Evolutionary conservation across 2,888 invertebrate genomes (phyloP).

Genomic region (Zelleria hepariella): DNA sequence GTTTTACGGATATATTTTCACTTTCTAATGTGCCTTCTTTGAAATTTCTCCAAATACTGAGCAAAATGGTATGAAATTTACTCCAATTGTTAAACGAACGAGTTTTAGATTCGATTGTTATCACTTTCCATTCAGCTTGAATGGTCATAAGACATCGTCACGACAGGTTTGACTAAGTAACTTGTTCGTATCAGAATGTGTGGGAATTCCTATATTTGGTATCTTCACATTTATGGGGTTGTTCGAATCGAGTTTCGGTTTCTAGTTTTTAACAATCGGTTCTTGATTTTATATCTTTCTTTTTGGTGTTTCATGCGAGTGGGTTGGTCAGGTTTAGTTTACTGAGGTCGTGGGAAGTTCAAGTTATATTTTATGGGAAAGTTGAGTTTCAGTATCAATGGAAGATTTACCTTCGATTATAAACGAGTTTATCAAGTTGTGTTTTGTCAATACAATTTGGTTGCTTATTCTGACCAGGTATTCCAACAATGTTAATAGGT

Average conservation of each 20-base stretch:
- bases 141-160: slow-evolving; percentile 19
- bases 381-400: neutral
- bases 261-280: slow-evolving; percentile 18
- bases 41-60: neutral
- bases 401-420: too few relatives aligned
- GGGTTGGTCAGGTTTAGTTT: slow-evolving; percentile 10
- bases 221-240: neutral
- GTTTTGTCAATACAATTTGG: too few relatives aligned
- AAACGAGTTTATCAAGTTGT: neutral
- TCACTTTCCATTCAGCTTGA: neutral
- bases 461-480: too few relatives aligned
- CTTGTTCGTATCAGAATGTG: slow-evolving; percentile 19
- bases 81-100: slow-evolving; percentile 18
- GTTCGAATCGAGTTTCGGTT: neutral
- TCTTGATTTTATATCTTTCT: slow-evolving; percentile 16
- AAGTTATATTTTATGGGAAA: slow-evolving; percentile 15
- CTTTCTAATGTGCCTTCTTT: neutral
- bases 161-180: slow-evolving; percentile 39
- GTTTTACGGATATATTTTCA: too few relatives aligned
- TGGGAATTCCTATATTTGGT: slow-evolving; percentile 29
- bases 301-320: neutral
- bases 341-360: slow-evolving; percentile 29
- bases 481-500: too few relatives aligned
- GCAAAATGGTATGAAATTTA: neutral
- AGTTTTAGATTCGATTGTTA: slow-evolving; percentile 17